Evolutionary conservation across 2,113 vertebrate species (phyloP).

Genomic region (Syrmaticus mikado): DNA sequence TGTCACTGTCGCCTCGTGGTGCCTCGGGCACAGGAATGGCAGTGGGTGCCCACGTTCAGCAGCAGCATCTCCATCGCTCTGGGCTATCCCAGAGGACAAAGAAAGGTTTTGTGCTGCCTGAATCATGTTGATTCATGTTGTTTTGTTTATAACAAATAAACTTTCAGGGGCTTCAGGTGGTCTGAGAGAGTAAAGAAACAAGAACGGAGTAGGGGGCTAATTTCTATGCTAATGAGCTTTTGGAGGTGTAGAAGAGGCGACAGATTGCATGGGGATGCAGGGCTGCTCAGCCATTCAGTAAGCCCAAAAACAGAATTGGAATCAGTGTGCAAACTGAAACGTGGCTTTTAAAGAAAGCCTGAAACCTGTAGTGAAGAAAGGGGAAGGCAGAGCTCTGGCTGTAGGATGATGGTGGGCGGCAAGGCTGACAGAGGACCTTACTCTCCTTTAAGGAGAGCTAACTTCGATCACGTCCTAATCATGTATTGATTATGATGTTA

Average conservation of each 20-base stretch:
- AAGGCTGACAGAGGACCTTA: background rate
- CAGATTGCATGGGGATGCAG: background rate
- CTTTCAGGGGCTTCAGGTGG: background rate
- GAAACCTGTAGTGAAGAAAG: background rate
- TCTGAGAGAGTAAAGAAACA: background rate
- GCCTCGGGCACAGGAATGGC: fast-evolving
- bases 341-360: background rate
- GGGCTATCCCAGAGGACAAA: fast-evolving
- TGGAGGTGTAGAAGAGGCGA: fast-evolving
- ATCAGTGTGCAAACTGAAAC: background rate
- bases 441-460: background rate
- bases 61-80: background rate
- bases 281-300: background rate
- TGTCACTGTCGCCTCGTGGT: constrained; percentile 49
- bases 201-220: fast-evolving
- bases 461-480: background rate
- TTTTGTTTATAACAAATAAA: background rate
- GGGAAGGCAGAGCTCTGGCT: background rate
- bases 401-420: background rate
- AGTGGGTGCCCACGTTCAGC: background rate
- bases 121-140: too few relatives aligned
- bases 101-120: fast-evolving
- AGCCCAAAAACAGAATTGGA: background rate
- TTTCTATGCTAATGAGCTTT: background rate
- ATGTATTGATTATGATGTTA: background rate